phyloP scores from a whole-genome alignment of 2,113 vertebrate species.

The Cheilinus undulatus region DNA sequence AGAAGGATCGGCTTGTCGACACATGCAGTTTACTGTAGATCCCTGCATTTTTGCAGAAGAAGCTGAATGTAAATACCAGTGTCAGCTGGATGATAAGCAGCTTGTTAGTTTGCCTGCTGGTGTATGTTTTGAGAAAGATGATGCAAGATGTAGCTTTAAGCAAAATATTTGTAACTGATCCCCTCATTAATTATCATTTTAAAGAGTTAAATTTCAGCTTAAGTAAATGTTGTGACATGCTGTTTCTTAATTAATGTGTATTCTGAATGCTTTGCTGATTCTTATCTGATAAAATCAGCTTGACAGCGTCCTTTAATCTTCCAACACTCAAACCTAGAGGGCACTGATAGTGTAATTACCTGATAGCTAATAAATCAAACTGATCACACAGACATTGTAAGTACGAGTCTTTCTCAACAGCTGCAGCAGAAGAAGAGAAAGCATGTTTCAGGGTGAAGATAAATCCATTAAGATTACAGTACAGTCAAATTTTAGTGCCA shows the following conservation, averaged over 20 bases:
- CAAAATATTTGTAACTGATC: constrained; percentile 20
- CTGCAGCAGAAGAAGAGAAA: constrained; percentile 1
- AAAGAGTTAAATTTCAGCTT: constrained; percentile 12
- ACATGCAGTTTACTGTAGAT: background rate
- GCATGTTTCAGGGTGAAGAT: constrained; percentile 10
- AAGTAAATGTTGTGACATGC: constrained; percentile 28
- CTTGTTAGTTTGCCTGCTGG: background rate
- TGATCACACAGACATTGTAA: constrained; percentile 39
- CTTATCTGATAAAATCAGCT: constrained; percentile 14
- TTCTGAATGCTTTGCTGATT: constrained; percentile 13
- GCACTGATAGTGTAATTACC: constrained; percentile 30
- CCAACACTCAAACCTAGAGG: constrained; percentile 9
- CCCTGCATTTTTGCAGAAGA: constrained; percentile 8
- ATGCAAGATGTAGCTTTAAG: constrained; percentile 4
- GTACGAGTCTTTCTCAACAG: constrained; percentile 35
- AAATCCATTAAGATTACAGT: constrained; percentile 24
- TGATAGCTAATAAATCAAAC: constrained; percentile 40
- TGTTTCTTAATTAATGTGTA: background rate
- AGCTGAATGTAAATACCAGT: background rate
- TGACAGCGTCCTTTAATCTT: constrained; percentile 16
- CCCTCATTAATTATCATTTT: constrained; percentile 20
- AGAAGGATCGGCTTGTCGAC: too few relatives aligned
- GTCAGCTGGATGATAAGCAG: constrained; percentile 19
- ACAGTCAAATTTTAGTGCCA: background rate
- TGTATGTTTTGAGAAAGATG: background rate